Conservation (phyloP, 2,888 invertebrate species). For the Mactromeris polynyma region DNA sequence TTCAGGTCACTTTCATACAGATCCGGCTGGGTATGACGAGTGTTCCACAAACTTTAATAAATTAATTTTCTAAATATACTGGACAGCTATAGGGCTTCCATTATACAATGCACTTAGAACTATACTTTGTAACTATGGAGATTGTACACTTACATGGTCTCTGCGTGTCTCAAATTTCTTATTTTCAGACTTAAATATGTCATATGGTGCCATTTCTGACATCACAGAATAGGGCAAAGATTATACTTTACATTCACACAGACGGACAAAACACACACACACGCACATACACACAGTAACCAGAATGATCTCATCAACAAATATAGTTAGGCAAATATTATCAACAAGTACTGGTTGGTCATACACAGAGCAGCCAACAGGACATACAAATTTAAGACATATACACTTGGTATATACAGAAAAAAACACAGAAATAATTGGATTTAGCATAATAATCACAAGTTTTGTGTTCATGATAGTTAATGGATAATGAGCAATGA, state of each 20-base stretch:
- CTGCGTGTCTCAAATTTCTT: too few relatives aligned
- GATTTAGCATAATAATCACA: slow-evolving; percentile 22
- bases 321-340: not conserved
- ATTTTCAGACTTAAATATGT: too few relatives aligned
- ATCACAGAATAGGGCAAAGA: too few relatives aligned
- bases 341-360: not conserved
- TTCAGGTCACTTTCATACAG: too few relatives aligned
- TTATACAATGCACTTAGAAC: not conserved
- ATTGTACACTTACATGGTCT: too few relatives aligned
- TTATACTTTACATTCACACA: not conserved
- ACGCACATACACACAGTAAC: not conserved
- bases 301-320: not conserved
- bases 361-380: not conserved
- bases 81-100: not conserved
- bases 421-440: slow-evolving; percentile 22
- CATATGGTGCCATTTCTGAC: too few relatives aligned
- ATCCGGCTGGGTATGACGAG: too few relatives aligned
- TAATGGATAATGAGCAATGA: slow-evolving; percentile 20
- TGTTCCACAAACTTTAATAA: too few relatives aligned
- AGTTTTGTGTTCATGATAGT: slow-evolving; percentile 14
- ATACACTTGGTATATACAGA: slow-evolving; percentile 1
- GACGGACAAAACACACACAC: not conserved
- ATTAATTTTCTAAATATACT: not conserved
- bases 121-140: too few relatives aligned
- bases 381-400: not conserved